These are phyloP conservation scores for Sprattus sprattus DNA, from an alignment of 2,113 vertebrate genomes.

Conservation along the genomic window DNA sequence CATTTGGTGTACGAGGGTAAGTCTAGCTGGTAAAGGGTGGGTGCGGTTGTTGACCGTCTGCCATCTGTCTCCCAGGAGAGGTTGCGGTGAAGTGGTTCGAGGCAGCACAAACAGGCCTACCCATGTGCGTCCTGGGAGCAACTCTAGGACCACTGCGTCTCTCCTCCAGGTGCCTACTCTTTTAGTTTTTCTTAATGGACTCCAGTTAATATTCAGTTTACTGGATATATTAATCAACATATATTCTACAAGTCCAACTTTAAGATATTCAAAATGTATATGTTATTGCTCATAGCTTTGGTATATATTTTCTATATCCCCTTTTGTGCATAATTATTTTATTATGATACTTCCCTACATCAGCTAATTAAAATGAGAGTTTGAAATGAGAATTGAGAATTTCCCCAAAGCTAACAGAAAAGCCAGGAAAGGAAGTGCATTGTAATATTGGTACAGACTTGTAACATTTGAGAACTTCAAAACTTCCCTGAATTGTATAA, in stretches of 20 bases:
- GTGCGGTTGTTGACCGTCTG: not conserved
- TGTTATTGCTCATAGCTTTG: too few species aligned
- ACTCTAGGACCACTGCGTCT: constrained; percentile 82
- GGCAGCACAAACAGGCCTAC: constrained; percentile 87
- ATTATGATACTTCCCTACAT: too few species aligned
- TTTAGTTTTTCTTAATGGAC: too few species aligned
- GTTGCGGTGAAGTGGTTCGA: constrained; percentile 96
- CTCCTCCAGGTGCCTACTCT: constrained; percentile 72
- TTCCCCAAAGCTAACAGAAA: not conserved
- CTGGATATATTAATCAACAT: not conserved
- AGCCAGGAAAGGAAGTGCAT: not conserved
- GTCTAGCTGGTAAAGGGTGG: not conserved
- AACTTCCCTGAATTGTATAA: not conserved
- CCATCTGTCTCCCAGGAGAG: constrained; percentile 75
- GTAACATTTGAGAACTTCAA: not conserved
- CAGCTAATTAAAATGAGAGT: too few species aligned
- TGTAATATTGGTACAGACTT: not conserved
- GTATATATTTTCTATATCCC: too few species aligned
- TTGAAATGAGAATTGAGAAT: too few species aligned
- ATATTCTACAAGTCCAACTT: too few species aligned
- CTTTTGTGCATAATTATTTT: too few species aligned
- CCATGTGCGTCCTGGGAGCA: constrained; percentile 93
- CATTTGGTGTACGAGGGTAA: too few species aligned
- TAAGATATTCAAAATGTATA: too few species aligned
- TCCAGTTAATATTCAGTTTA: not conserved